Conservation (phyloP, 1,140 invertebrate species). For the Ctenoplectra terminalis region DNA sequence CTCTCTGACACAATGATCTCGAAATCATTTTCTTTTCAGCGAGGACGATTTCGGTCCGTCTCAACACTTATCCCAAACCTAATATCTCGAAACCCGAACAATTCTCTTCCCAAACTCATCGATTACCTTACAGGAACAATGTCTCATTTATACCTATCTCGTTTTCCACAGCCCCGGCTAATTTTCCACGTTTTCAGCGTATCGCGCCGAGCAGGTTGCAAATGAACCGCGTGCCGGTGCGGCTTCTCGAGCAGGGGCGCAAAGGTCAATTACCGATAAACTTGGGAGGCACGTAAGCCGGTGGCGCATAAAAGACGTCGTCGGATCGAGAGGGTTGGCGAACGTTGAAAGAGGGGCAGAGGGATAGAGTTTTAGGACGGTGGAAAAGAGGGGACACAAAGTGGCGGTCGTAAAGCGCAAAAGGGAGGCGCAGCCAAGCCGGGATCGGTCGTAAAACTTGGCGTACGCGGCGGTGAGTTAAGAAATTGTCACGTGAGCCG, state of each 20-base stretch:
- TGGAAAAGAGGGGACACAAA: background rate
- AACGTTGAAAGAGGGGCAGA: background rate
- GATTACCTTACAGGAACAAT: background rate
- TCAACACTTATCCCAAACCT: too few species aligned
- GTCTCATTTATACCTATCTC: background rate
- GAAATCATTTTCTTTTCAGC: too few species aligned
- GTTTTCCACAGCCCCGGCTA: background rate
- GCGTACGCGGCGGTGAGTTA: conserved; percentile 48
- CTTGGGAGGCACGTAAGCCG: conserved; percentile 43
- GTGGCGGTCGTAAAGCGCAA: conserved; percentile 55
- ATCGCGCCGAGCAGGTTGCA: background rate
- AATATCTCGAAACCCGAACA: too few species aligned
- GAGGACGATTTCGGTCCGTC: too few species aligned
- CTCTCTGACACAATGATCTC: too few species aligned
- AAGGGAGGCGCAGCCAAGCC: conserved; percentile 9
- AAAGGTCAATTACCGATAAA: conserved; percentile 68
- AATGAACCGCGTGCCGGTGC: conserved; percentile 10
- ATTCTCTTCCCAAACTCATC: background rate
- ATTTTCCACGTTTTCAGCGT: background rate
- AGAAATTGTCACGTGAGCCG: conserved; percentile 64
- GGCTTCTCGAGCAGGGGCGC: conserved; percentile 35
- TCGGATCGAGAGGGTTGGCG: background rate
- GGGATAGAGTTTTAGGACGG: background rate
- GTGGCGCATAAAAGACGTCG: conserved; percentile 51
- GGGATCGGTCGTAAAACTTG: conserved; percentile 49